Conservation (phyloP, 1,140 invertebrate species). For the Bacillus rossius region DNA sequence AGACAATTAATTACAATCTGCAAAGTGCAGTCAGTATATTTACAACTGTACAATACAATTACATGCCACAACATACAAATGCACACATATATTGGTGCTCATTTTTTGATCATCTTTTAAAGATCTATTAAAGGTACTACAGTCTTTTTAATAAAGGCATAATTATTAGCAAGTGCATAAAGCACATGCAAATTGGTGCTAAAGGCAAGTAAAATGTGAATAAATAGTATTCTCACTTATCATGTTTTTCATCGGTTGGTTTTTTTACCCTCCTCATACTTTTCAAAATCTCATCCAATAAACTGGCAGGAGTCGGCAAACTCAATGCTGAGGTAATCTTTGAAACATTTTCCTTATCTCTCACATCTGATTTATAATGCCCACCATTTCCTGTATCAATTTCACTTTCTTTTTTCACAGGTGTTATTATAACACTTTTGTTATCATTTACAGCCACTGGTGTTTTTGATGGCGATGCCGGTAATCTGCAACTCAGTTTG, state of each 20-base stretch:
- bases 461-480: not conserved
- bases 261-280: conserved; percentile 10
- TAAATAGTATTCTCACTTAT: not conserved
- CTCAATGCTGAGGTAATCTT: not conserved
- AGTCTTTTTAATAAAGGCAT: conserved; percentile 11
- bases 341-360: not conserved
- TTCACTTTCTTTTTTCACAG: not conserved
- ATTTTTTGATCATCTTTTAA: not conserved
- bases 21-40: conserved; percentile 4
- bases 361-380: conserved; percentile 2
- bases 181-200: not conserved
- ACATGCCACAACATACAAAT: not conserved
- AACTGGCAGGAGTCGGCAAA: not conserved
- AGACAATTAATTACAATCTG: conserved; percentile 3
- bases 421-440: not conserved
- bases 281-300: conserved; percentile 12
- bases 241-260: conserved; percentile 7
- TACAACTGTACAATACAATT: not conserved
- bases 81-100: not conserved
- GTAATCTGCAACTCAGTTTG: conserved; percentile 1
- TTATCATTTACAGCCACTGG: not conserved
- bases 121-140: not conserved
- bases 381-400: not conserved
- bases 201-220: conserved; percentile 1
- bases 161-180: conserved; percentile 1